Conservation (phyloP, 1,140 invertebrate genomes). For the Sinella curviseta region DNA sequence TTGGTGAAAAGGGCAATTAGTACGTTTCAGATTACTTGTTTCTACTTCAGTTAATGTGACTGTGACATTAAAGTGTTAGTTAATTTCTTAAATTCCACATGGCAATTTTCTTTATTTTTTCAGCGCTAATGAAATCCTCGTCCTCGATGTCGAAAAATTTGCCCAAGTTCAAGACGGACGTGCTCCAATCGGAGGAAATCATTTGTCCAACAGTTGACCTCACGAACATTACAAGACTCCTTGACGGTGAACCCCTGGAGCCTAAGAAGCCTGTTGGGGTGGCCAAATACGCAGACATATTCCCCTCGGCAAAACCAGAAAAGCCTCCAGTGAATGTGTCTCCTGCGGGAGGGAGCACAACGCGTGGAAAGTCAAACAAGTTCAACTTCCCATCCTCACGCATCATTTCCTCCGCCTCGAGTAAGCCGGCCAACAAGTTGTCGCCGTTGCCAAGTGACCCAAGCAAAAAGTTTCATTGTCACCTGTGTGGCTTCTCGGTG, state of each 20-base stretch:
- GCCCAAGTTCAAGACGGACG: neutral
- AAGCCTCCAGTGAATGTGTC: neutral
- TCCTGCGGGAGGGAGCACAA: neutral
- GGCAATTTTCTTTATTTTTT: no score
- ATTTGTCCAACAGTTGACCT: neutral
- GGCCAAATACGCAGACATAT: neutral
- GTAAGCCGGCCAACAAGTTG: neutral
- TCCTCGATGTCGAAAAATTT: neutral
- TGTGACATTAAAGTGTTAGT: no score
- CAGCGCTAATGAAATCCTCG: neutral
- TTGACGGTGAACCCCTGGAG: neutral
- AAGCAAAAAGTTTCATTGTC: conserved; percentile 23
- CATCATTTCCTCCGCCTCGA: neutral
- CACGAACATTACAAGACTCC: neutral
- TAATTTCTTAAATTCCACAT: no score
- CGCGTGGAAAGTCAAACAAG: neutral
- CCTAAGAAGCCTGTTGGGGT: neutral
- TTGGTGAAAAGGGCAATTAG: neutral
- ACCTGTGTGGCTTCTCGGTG: neutral
- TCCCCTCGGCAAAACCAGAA: neutral
- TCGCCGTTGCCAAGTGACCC: neutral
- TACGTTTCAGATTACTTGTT: no score
- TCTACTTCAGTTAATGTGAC: no score
- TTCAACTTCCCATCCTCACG: neutral
- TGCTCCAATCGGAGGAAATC: neutral